phyloP scores from a whole-genome alignment of 2,888 invertebrate genomes.

The Kryphioiulus occultus region DNA sequence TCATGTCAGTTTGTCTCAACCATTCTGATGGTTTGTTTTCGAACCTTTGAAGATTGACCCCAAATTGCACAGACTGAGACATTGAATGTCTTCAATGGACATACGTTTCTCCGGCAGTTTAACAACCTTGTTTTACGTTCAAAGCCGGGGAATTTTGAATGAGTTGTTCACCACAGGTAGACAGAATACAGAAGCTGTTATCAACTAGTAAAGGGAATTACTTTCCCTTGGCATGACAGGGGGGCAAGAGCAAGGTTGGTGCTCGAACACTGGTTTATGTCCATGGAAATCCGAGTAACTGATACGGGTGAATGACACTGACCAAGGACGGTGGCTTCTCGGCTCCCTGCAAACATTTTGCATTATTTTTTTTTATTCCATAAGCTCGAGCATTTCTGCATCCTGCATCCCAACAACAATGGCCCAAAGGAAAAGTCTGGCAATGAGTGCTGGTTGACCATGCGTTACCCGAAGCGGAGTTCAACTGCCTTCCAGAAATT shows the following conservation, averaged over 20 bases:
- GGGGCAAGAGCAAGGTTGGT: not conserved
- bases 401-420: conserved; percentile 12
- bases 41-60: no score
- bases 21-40: no score
- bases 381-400: not conserved
- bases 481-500: not conserved
- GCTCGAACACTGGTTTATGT: not conserved
- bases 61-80: no score
- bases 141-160: not conserved
- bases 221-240: not conserved
- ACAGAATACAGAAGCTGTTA: not conserved
- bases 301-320: conserved; percentile 12
- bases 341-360: not conserved
- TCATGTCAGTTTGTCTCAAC: no score
- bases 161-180: not conserved
- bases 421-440: not conserved
- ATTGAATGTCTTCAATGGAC: not conserved
- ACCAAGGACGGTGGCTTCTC: conserved; percentile 6
- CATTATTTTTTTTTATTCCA: not conserved
- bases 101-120: not conserved
- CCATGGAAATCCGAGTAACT: not conserved
- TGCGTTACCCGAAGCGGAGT: not conserved
- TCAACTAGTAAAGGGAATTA: not conserved
- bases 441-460: not conserved
- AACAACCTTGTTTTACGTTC: not conserved